phyloP scores from a whole-genome alignment of 2,888 invertebrate genomes.

The Phragmatobia fuliginosa region DNA sequence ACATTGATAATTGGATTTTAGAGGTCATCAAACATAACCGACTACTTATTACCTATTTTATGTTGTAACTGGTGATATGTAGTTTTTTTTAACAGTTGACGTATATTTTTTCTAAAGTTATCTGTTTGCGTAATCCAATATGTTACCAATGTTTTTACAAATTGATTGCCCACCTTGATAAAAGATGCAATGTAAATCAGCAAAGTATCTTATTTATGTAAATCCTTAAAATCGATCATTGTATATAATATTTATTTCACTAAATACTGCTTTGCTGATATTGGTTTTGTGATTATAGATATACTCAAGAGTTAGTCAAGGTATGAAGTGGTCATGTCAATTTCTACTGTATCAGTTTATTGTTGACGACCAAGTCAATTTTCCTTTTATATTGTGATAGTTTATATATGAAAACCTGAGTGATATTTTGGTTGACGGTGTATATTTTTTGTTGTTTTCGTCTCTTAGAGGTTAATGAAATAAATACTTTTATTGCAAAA shows the following conservation, averaged over 20 bases:
- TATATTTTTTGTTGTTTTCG: slow-evolving; percentile 81
- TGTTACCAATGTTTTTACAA: slow-evolving; percentile 33
- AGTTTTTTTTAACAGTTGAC: slow-evolving; percentile 23
- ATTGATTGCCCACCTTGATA: slow-evolving; percentile 39
- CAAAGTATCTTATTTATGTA: slow-evolving; percentile 12
- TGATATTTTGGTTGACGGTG: slow-evolving; percentile 81
- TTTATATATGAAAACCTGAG: slow-evolving; percentile 65
- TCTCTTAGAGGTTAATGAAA: slow-evolving; percentile 73
- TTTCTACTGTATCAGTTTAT: slow-evolving; percentile 37
- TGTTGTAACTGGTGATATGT: slow-evolving; percentile 28
- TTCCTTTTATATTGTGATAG: slow-evolving; percentile 81
- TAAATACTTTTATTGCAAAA: slow-evolving; percentile 68
- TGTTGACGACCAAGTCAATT: slow-evolving; percentile 61
- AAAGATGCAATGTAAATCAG: slow-evolving; percentile 8
- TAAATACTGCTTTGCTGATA: slow-evolving; percentile 17
- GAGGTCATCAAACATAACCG: background rate
- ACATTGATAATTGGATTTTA: background rate
- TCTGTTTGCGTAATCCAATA: slow-evolving; percentile 17
- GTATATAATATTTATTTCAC: slow-evolving; percentile 31
- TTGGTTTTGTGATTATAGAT: slow-evolving; percentile 30
- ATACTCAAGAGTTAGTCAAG: slow-evolving; percentile 24
- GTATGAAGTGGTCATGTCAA: slow-evolving; percentile 48
- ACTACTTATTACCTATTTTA: slow-evolving; percentile 31
- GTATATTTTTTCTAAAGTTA: slow-evolving; percentile 19
- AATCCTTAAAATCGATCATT: slow-evolving; percentile 18